phyloP scores from a whole-genome alignment of 2,888 invertebrate genomes.

The Drosophila paramelanica region DNA sequence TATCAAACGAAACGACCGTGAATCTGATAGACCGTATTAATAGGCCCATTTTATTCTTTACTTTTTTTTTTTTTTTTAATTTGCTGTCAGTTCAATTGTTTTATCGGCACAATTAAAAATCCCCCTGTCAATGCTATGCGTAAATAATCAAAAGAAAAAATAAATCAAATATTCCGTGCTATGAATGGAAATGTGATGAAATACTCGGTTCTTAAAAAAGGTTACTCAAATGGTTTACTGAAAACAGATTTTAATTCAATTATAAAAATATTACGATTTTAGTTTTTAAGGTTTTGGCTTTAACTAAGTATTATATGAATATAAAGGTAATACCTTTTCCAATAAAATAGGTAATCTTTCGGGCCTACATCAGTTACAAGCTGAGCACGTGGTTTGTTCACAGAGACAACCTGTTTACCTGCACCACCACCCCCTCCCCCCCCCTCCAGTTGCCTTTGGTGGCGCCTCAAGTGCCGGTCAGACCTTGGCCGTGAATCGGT shows the following conservation, averaged over 20 bases:
- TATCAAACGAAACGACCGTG: slow-evolving; percentile 34
- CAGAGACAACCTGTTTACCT: slow-evolving; percentile 17
- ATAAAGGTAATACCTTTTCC: no score
- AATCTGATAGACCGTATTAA: slow-evolving; percentile 21
- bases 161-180: not conserved
- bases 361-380: not conserved
- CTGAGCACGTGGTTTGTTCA: slow-evolving; percentile 10
- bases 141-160: slow-evolving; percentile 14
- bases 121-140: slow-evolving; percentile 19
- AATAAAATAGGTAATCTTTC: not conserved
- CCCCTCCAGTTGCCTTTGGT: not conserved
- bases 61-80: slow-evolving; percentile 3
- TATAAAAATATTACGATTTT: no score
- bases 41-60: slow-evolving; percentile 1
- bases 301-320: no score
- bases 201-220: not conserved
- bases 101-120: slow-evolving; percentile 27
- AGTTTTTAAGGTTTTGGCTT: no score
- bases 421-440: not conserved
- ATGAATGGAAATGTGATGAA: slow-evolving; percentile 20
- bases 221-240: no score
- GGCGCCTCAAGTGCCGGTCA: slow-evolving; percentile 14
- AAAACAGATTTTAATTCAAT: no score
- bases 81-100: not conserved
- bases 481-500: slow-evolving; percentile 60